Conservation (phyloP, 1,140 invertebrate species). For the Caenorhabditis latens region DNA sequence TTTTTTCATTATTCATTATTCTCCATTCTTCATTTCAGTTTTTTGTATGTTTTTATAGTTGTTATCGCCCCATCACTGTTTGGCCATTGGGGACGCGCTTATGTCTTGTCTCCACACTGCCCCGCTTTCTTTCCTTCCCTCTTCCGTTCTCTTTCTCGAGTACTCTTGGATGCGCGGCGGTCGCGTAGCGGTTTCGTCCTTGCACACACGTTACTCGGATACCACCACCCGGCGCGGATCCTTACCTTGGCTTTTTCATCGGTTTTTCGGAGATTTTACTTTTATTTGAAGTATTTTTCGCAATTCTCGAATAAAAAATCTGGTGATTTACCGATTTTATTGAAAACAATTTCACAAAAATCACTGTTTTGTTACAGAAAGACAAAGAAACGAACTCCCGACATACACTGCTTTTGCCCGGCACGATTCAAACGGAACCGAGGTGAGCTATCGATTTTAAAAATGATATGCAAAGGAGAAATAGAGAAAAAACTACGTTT, state of each 20-base stretch:
- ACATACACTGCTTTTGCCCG: no score
- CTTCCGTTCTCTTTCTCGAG: slow-evolving; percentile 1
- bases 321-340: not conserved
- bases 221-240: not conserved
- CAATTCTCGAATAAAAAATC: not conserved
- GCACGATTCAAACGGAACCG: no score
- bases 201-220: slow-evolving; percentile 46
- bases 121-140: not conserved
- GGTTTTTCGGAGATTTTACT: not conserved
- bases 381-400: no score
- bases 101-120: not conserved
- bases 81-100: not conserved
- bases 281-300: not conserved
- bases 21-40: not conserved
- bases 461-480: no score
- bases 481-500: no score
- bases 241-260: not conserved
- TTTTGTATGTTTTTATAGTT: not conserved
- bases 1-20: no score
- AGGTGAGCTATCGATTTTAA: no score
- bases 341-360: not conserved
- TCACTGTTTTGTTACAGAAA: no score
- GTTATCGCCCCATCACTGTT: slow-evolving; percentile 26
- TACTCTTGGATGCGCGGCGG: slow-evolving; percentile 35
- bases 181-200: slow-evolving; percentile 35